These are phyloP conservation scores for Lineus longissimus DNA, from an alignment of 1,140 invertebrate species.

Conservation along the genomic window DNA sequence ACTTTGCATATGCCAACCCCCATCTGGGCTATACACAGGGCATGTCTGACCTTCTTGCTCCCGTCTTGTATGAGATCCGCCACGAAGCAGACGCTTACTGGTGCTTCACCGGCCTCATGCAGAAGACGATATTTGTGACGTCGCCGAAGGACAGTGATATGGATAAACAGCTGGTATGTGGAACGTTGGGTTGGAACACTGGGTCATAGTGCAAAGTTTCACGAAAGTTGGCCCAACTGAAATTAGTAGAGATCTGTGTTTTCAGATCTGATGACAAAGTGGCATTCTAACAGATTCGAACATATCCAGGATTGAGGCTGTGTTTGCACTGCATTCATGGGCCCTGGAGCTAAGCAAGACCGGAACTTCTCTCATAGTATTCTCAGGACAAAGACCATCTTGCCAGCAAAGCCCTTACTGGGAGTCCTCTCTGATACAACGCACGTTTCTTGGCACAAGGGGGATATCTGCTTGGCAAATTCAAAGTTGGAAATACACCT, in stretches of 20 bases:
- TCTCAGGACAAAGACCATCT: too few species aligned
- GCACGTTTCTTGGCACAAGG: too few species aligned
- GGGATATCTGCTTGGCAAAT: too few species aligned
- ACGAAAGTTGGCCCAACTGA: neutral
- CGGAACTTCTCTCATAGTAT: too few species aligned
- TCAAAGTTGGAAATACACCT: too few species aligned
- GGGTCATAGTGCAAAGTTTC: too few species aligned
- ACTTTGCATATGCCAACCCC: constrained; percentile 85
- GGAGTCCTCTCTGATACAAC: too few species aligned
- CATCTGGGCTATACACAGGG: constrained; percentile 75
- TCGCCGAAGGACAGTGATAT: constrained; percentile 90
- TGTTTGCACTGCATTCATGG: too few species aligned
- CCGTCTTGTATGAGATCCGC: constrained; percentile 79
- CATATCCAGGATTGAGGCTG: too few species aligned
- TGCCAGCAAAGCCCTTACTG: too few species aligned
- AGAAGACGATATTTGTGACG: constrained; percentile 81
- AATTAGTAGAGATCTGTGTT: neutral
- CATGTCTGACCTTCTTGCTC: constrained; percentile 88
- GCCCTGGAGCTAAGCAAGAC: too few species aligned
- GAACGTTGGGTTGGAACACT: neutral
- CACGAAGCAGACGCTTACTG: constrained; percentile 88
- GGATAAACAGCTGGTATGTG: constrained; percentile 78
- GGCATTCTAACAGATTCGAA: too few species aligned
- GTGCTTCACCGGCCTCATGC: constrained; percentile 92
- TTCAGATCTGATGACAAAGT: neutral